Evolutionary conservation across 1,140 invertebrate genomes (phyloP).

Genomic region (Pararge aegeria): DNA sequence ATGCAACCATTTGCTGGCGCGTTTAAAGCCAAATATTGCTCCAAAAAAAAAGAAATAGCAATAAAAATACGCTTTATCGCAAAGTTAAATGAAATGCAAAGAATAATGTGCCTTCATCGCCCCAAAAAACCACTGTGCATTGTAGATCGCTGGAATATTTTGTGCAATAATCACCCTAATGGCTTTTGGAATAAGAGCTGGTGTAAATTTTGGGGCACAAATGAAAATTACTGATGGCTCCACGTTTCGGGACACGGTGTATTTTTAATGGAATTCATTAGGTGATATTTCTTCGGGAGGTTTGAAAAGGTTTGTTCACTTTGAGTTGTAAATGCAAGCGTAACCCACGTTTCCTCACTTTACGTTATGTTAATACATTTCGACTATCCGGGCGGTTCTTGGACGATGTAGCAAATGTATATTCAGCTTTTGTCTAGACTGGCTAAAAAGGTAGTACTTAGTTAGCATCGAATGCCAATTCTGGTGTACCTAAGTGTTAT

Average conservation of each 20-base stretch:
- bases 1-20: neutral
- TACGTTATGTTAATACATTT: constrained; percentile 23
- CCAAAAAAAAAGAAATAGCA: constrained; percentile 16
- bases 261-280: constrained; percentile 39
- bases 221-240: constrained; percentile 20
- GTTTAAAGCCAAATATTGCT: constrained; percentile 15
- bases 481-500: no score
- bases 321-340: constrained; percentile 41
- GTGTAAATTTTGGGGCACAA: constrained; percentile 1
- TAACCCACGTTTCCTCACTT: constrained; percentile 17
- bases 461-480: no score
- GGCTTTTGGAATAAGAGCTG: constrained; percentile 1
- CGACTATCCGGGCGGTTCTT: constrained; percentile 6
- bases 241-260: constrained; percentile 23
- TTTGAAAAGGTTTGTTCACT: constrained; percentile 31
- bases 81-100: constrained; percentile 29
- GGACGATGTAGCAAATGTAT: neutral
- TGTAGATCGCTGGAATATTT: constrained; percentile 1
- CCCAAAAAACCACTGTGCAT: constrained; percentile 14
- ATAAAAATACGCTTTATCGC: constrained; percentile 25
- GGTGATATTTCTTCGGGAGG: constrained; percentile 34
- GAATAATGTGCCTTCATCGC: constrained; percentile 23
- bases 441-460: neutral
- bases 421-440: neutral
- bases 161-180: constrained; percentile 7